Percentiles rank a stretch among this genome's conserved stretches.
Conservation (phyloP, 2,797 vertebrate species). For the Morelia viridis region DNA sequence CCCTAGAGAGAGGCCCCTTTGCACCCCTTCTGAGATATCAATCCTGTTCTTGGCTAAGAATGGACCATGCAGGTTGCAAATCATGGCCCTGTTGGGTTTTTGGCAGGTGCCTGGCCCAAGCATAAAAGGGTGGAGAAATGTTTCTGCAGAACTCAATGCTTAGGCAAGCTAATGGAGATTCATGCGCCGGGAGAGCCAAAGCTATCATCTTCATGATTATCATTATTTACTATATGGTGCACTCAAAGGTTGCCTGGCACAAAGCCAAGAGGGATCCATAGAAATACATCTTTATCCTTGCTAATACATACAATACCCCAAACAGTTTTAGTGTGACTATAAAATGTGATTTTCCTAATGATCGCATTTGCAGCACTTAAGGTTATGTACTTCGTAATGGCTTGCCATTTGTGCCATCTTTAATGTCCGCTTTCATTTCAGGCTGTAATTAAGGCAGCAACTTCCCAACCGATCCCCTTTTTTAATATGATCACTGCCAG, state of each 20-base stretch:
- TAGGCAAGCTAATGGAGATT: slow-evolving; percentile 24
- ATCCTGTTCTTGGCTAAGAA: not conserved
- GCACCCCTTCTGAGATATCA: not conserved
- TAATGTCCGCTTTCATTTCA: slow-evolving; percentile 19
- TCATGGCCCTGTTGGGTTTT: not conserved
- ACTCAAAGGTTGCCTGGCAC: not conserved
- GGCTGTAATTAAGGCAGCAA: slow-evolving; percentile 16
- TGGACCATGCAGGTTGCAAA: not conserved
- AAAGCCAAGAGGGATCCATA: not conserved
- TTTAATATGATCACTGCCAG: not conserved
- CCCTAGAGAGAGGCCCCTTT: no score
- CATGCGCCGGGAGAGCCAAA: slow-evolving; percentile 3
- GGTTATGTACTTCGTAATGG: not conserved
- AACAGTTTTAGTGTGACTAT: slow-evolving; percentile 26
- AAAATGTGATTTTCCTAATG: not conserved
- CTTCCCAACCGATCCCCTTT: no score
- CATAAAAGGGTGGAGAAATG: not conserved
- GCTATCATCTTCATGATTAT: not conserved
- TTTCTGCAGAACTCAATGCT: not conserved
- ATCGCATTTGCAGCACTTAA: slow-evolving; percentile 10
- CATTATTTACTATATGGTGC: slow-evolving; percentile 7
- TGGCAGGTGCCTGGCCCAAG: not conserved
- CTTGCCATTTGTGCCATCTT: fast-evolving
- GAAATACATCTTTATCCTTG: slow-evolving; percentile 17
- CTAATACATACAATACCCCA: slow-evolving; percentile 18